Evolutionary conservation across 2,113 vertebrate species (phyloP).

Genomic region (Dicaeum eximium): DNA sequence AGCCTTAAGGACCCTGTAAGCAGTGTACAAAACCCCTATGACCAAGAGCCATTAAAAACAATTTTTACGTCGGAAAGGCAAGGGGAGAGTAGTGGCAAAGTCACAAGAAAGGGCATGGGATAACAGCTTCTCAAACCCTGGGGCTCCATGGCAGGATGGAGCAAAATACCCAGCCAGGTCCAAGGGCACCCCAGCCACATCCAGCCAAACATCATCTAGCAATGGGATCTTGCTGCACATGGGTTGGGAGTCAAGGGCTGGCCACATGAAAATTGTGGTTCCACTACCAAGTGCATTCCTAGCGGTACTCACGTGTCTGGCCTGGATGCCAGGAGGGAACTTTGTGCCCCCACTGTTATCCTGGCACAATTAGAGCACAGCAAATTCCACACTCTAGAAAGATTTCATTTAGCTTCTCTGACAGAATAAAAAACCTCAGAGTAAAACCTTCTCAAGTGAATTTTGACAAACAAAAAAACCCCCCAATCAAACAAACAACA

Average conservation of each 20-base stretch:
- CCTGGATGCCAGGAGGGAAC: neutral
- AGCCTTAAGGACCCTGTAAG: neutral
- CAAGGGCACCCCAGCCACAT: neutral
- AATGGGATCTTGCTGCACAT: neutral
- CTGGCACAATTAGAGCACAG: neutral
- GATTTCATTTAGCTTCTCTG: neutral
- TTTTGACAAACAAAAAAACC: neutral
- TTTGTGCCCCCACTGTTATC: neutral
- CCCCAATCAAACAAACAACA: neutral
- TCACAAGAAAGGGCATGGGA: neutral
- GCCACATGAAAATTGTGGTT: fast-evolving
- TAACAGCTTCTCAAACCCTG: neutral
- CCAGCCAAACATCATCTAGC: neutral
- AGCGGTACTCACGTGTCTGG: neutral
- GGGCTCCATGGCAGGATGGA: neutral
- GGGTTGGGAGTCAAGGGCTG: neutral
- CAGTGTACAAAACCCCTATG: neutral
- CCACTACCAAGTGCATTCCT: fast-evolving
- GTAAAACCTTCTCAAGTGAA: neutral
- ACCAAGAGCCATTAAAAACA: neutral
- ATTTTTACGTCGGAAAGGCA: neutral
- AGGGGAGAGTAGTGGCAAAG: neutral
- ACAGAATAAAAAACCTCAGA: neutral
- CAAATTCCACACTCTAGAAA: neutral
- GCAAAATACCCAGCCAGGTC: neutral